Evolutionary conservation across 2,888 invertebrate species (phyloP), one percentile per base, ranked within the genome.

Genomic region (Ferrisia virgata): DNA sequence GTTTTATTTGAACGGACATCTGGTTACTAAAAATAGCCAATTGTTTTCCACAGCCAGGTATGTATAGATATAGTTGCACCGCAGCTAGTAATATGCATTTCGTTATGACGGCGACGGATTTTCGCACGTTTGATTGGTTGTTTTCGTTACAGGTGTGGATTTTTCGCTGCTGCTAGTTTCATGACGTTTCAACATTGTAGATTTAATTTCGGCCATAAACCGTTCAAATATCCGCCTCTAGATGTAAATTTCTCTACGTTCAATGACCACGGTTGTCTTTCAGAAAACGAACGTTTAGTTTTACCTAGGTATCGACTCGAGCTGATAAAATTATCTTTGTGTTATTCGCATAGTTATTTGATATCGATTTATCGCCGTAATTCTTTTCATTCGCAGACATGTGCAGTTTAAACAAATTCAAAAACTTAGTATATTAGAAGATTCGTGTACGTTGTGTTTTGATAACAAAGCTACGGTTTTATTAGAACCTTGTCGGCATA

Each of bases 151-250:
- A 96, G 95, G 86, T 91, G 92, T 86, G 97, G 97, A 39, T 97
- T 96, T 89, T 97, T 95, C 89, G 96, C 97, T 9, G 97, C 96
- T 2, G 97, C 97, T 2, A 97, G 96, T 89, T 97, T 97, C 89
- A 97, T 97, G 97, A 95, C 96, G 86, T 97, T 96, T 90, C 97
- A 98, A 88, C 97, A 97, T 88, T 96, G 96, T 89, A 91, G 93
- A 79, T 97, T 97, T 89, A 97, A 97, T 90, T 97, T 97, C 89
- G 97, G 97, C 83, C 90, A 92, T 85, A 91, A 92, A 86, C 92
- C 94, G 0, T 97, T 97, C 89, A 90, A 90, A 86, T 93, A 90
- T 90, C 93, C 96, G 64, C 96, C 97, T 0, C 88, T 88, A 3
- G 91, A 92, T 87, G 89, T 92, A 36, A 87, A 88, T 36, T 96